Evolutionary conservation across 2,797 vertebrate species (phyloP).

Genomic region (Choloepus didactylus): DNA sequence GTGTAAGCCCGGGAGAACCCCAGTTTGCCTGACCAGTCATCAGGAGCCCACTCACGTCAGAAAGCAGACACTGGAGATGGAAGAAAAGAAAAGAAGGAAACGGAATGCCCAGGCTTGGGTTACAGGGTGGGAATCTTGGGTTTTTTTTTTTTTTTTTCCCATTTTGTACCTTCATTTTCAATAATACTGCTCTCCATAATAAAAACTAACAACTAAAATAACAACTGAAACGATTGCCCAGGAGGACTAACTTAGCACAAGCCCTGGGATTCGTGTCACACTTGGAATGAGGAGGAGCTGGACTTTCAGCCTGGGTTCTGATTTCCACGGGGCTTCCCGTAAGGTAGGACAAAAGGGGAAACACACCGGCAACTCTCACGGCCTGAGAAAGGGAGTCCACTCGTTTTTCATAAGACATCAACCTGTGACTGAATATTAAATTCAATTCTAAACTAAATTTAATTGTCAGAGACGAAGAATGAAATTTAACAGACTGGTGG

Average conservation of each 20-base stretch:
- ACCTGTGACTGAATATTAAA: not conserved
- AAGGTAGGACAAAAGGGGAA: not conserved
- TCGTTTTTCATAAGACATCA: not conserved
- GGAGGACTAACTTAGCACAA: not conserved
- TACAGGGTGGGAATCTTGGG: not conserved
- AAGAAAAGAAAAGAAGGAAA: not conserved
- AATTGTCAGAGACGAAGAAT: not conserved
- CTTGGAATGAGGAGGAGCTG: not conserved
- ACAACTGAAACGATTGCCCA: not conserved
- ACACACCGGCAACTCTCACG: not conserved
- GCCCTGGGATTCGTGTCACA: not conserved
- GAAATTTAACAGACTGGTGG: not conserved
- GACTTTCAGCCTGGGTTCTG: not conserved
- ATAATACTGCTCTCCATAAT: not conserved
- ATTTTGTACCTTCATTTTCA: not conserved
- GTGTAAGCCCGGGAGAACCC: not conserved
- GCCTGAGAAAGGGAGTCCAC: not conserved
- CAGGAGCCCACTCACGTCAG: not conserved
- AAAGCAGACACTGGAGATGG: not conserved
- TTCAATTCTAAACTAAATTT: constrained; percentile 3
- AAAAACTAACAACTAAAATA: not conserved
- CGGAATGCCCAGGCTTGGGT: not conserved
- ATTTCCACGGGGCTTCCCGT: not conserved
- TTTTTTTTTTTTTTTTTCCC: not conserved
- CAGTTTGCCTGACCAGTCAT: not conserved